A percentile compares a stretch with the other conserved stretches of the same genome.
These are phyloP conservation scores for Belonocnema kinseyi DNA, from an alignment of 1,140 invertebrate species.

Conservation along the genomic window DNA sequence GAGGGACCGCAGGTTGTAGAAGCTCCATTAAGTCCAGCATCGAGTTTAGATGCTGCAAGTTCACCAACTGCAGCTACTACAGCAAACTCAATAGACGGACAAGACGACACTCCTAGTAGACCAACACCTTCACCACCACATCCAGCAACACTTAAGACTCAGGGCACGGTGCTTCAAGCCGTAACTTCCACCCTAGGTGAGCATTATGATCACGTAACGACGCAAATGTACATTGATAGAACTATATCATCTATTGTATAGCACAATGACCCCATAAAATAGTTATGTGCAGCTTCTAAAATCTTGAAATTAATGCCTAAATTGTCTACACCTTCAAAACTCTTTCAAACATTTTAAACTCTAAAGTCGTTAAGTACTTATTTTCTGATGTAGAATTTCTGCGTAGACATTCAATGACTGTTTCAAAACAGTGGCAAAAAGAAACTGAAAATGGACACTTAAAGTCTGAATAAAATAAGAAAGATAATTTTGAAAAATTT, in stretches of 20 bases:
- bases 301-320: too few relatives aligned
- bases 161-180: slow-evolving; percentile 54
- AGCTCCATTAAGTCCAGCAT: slow-evolving; percentile 63
- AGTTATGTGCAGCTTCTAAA: too few relatives aligned
- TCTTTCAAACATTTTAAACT: not conserved
- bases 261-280: too few relatives aligned
- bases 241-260: not conserved
- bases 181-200: slow-evolving; percentile 60
- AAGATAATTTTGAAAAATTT: too few relatives aligned
- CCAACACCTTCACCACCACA: slow-evolving; percentile 72
- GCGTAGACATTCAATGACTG: too few relatives aligned
- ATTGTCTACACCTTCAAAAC: not conserved
- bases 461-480: too few relatives aligned
- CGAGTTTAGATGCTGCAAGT: slow-evolving; percentile 66
- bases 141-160: slow-evolving; percentile 59
- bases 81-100: slow-evolving; percentile 70
- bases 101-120: slow-evolving; percentile 64
- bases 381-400: too few relatives aligned
- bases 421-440: too few relatives aligned
- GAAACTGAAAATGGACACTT: too few relatives aligned
- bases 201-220: slow-evolving; percentile 38
- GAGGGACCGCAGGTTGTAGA: slow-evolving; percentile 61
- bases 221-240: slow-evolving; percentile 5
- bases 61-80: slow-evolving; percentile 71
- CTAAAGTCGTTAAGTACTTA: not conserved